phyloP scores from a whole-genome alignment of 2,888 invertebrate species.

The Drosophila picticornis region DNA sequence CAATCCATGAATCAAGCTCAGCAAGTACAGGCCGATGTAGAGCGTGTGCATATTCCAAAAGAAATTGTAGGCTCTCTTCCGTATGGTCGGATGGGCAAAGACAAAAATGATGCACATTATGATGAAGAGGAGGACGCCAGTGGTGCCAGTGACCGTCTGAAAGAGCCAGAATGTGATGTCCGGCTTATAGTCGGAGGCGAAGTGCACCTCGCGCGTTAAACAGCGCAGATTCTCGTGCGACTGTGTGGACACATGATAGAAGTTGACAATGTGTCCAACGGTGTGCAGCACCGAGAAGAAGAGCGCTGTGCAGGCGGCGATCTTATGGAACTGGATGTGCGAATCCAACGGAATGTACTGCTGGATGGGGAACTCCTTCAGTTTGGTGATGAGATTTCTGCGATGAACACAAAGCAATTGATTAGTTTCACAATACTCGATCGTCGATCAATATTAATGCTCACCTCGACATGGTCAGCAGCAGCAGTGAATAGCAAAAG shows the following conservation, averaged over 20 bases:
- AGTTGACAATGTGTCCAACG: slow-evolving; percentile 97
- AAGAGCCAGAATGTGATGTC: slow-evolving; percentile 98
- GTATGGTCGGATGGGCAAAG: slow-evolving; percentile 97
- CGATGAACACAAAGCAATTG: slow-evolving; percentile 86
- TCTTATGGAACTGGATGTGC: slow-evolving; percentile 98
- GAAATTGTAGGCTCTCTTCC: slow-evolving; percentile 97
- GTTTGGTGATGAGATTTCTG: slow-evolving; percentile 94
- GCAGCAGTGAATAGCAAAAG: slow-evolving; percentile 95
- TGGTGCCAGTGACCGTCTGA: slow-evolving; percentile 95
- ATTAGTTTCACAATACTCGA: neutral
- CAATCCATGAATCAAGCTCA: slow-evolving; percentile 95
- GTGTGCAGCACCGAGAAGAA: slow-evolving; percentile 97
- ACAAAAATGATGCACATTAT: slow-evolving; percentile 98
- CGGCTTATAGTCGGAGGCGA: slow-evolving; percentile 96
- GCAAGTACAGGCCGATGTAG: slow-evolving; percentile 93
- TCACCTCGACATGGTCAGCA: slow-evolving; percentile 94
- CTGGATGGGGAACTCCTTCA: slow-evolving; percentile 97
- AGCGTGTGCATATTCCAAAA: slow-evolving; percentile 98
- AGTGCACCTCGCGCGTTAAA: slow-evolving; percentile 96
- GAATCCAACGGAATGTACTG: slow-evolving; percentile 97
- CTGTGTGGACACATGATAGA: slow-evolving; percentile 98
- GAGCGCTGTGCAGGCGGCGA: slow-evolving; percentile 96
- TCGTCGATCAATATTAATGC: neutral
- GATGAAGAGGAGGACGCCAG: slow-evolving; percentile 94
- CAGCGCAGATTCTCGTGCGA: slow-evolving; percentile 96